These are phyloP conservation scores for Yponomeuta plumbellus DNA, from an alignment of 2,888 invertebrate species.

Conservation along the genomic window DNA sequence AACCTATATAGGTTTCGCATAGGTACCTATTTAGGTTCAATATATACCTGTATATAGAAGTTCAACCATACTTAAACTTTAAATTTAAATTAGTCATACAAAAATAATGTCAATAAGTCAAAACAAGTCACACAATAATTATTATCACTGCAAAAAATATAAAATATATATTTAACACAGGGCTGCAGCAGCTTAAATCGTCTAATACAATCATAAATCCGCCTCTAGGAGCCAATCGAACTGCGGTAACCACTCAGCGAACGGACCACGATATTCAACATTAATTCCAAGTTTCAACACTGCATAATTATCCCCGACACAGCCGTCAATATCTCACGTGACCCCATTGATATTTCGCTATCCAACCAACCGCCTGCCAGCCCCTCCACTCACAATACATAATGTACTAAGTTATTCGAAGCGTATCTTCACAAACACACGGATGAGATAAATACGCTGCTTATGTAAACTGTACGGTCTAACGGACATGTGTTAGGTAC, in stretches of 20 bases:
- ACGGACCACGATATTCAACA: neutral
- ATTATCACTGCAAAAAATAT: neutral
- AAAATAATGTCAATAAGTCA: too few relatives aligned
- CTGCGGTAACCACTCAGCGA: neutral
- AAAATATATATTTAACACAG: neutral
- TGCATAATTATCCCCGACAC: constrained; percentile 6
- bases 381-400: constrained; percentile 5
- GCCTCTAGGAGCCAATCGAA: neutral
- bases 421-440: constrained; percentile 12
- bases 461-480: neutral
- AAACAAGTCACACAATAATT: too few relatives aligned
- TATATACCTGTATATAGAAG: too few relatives aligned
- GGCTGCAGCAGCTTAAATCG: neutral
- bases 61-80: too few relatives aligned
- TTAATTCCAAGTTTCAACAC: neutral
- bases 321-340: constrained; percentile 4
- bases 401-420: constrained; percentile 5
- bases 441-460: neutral
- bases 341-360: neutral
- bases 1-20: too few relatives aligned
- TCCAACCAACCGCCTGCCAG: constrained; percentile 8
- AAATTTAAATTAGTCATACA: too few relatives aligned
- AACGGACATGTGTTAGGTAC: neutral
- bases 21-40: too few relatives aligned
- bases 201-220: neutral